Conservation (phyloP, 2,888 invertebrate genomes). For the Hydropsyche betteni region DNA sequence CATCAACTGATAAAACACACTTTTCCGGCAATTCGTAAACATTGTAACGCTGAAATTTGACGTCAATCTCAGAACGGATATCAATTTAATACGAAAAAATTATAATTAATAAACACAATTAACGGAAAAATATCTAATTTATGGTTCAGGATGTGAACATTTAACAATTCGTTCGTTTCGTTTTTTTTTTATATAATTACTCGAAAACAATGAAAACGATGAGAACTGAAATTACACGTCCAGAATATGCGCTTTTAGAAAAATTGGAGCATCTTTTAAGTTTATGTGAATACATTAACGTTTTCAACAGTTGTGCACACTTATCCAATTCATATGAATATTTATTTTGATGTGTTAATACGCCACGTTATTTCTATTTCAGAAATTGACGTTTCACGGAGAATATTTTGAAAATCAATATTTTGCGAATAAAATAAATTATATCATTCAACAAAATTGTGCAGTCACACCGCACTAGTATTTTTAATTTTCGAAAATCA, state of each 20-base stretch:
- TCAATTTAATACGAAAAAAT: constrained; percentile 1
- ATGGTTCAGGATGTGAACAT: constrained; percentile 5
- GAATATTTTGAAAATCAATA: too few relatives aligned
- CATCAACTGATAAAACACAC: too few relatives aligned
- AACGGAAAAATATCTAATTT: neutral
- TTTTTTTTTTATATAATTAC: neutral
- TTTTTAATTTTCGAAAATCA: too few relatives aligned
- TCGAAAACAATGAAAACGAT: constrained; percentile 14
- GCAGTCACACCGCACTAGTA: too few relatives aligned
- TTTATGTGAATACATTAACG: too few relatives aligned
- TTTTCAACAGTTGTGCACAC: neutral
- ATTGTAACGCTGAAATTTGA: too few relatives aligned
- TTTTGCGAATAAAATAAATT: too few relatives aligned
- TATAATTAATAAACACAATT: neutral
- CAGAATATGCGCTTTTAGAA: neutral
- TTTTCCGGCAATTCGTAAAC: too few relatives aligned
- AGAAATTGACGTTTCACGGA: too few relatives aligned
- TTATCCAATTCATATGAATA: neutral
- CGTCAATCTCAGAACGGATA: neutral
- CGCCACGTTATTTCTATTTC: too few relatives aligned
- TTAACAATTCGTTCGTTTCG: constrained; percentile 4
- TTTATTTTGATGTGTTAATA: neutral
- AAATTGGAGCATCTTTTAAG: too few relatives aligned
- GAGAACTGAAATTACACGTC: neutral
- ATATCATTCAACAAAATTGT: too few relatives aligned